Conservation (phyloP, 2,888 invertebrate species). For the Hymenopus coronatus region DNA sequence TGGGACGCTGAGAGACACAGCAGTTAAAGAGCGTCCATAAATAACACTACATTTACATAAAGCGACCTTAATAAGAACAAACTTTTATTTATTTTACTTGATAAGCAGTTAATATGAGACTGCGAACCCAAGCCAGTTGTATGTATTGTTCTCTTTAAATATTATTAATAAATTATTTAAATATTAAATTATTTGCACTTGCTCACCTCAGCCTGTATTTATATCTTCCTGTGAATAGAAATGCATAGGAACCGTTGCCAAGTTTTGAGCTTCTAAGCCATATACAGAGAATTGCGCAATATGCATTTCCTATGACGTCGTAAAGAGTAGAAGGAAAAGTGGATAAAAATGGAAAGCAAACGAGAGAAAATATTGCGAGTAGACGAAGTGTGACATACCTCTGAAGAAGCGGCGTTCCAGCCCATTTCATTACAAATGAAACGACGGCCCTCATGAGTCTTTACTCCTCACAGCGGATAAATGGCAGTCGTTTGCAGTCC, state of each 20-base stretch:
- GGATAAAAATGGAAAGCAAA: background rate
- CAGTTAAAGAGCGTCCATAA: too few relatives aligned
- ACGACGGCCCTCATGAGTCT: slow-evolving; percentile 9
- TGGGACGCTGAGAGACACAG: too few relatives aligned
- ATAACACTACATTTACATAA: too few relatives aligned
- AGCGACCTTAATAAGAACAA: too few relatives aligned
- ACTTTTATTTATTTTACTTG: too few relatives aligned
- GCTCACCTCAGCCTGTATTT: too few relatives aligned
- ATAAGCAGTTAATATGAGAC: too few relatives aligned
- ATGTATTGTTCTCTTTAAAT: too few relatives aligned
- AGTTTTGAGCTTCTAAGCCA: background rate
- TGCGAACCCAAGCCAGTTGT: too few relatives aligned
- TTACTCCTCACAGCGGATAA: background rate
- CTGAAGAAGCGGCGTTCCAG: slow-evolving; percentile 10
- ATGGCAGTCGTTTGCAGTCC: slow-evolving; percentile 10
- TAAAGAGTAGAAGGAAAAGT: background rate
- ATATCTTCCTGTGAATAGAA: too few relatives aligned
- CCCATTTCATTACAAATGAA: slow-evolving; percentile 24
- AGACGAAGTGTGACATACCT: background rate
- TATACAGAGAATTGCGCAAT: background rate
- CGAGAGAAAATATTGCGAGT: background rate
- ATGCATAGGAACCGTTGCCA: background rate
- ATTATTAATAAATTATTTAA: too few relatives aligned
- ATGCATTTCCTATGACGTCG: background rate
- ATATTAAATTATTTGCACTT: too few relatives aligned